phyloP scores from a whole-genome alignment of 1,140 invertebrate genomes.

The Papilio polytes region DNA sequence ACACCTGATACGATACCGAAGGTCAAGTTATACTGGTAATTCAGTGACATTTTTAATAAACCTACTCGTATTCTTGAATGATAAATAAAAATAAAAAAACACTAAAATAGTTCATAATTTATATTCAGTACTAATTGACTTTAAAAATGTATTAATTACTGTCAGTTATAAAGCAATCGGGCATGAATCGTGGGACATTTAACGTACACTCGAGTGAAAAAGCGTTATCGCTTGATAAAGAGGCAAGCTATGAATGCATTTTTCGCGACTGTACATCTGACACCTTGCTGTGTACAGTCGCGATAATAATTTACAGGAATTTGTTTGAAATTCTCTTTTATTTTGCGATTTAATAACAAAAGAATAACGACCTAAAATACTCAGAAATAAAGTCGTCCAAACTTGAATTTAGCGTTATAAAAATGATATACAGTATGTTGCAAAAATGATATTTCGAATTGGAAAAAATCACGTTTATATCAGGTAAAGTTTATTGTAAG shows the following conservation, averaged over 20 bases:
- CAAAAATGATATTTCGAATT: background rate
- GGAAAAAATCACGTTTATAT: background rate
- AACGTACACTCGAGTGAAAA: conserved; percentile 3
- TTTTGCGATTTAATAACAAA: no score
- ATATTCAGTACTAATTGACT: background rate
- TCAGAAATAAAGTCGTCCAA: no score
- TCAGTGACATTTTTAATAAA: background rate
- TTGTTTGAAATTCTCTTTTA: background rate
- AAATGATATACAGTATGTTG: background rate
- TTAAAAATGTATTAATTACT: conserved; percentile 16
- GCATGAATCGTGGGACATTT: background rate
- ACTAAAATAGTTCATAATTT: background rate
- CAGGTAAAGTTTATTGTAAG: background rate
- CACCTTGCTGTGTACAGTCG: background rate
- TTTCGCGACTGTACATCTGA: background rate
- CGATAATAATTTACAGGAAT: background rate
- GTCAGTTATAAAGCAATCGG: background rate
- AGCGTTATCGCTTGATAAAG: conserved; percentile 18
- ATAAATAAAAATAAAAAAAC: no score
- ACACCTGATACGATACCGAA: background rate
- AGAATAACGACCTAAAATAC: no score
- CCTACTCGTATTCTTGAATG: no score
- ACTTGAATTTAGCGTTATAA: no score
- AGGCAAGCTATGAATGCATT: conserved; percentile 2
- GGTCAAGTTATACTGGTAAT: background rate